These are phyloP conservation scores for Ictidomys tridecemlineatus DNA, from an alignment of 2,113 vertebrate genomes.

Conservation along the genomic window DNA sequence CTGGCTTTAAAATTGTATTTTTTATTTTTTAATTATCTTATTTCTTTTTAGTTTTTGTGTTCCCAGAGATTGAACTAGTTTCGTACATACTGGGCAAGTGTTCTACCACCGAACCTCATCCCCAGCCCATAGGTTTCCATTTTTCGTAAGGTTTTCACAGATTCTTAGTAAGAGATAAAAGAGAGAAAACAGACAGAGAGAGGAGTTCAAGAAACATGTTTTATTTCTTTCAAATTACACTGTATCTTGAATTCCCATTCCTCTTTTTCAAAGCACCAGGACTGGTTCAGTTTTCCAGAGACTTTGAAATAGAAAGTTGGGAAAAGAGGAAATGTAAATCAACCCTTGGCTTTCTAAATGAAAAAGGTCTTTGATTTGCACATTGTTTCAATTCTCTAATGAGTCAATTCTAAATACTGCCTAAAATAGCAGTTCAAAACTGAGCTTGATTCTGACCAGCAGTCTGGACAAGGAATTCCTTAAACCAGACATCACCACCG, in stretches of 20 bases:
- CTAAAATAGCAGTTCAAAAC: slow-evolving; percentile 59
- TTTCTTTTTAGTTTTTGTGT: background rate
- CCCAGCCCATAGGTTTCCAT: background rate
- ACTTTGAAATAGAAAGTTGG: background rate
- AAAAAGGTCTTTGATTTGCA: slow-evolving; percentile 40
- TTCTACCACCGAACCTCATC: background rate
- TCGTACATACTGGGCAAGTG: background rate
- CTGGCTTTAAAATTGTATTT: background rate
- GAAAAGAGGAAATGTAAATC: background rate
- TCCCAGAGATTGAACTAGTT: background rate
- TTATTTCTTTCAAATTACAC: background rate
- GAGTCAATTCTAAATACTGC: slow-evolving; percentile 66
- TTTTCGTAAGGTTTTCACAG: background rate
- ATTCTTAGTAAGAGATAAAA: background rate
- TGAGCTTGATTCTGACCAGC: background rate
- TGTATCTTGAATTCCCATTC: background rate
- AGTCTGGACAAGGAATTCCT: background rate
- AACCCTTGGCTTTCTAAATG: slow-evolving; percentile 16
- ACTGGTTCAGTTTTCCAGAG: background rate
- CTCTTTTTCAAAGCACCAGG: background rate
- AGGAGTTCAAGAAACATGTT: background rate
- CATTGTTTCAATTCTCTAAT: background rate
- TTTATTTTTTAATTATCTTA: no score
- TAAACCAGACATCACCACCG: slow-evolving; percentile 6
- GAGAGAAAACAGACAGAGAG: background rate